phyloP scores from a whole-genome alignment of 2,113 vertebrate genomes.

The Barnardius zonarius region DNA sequence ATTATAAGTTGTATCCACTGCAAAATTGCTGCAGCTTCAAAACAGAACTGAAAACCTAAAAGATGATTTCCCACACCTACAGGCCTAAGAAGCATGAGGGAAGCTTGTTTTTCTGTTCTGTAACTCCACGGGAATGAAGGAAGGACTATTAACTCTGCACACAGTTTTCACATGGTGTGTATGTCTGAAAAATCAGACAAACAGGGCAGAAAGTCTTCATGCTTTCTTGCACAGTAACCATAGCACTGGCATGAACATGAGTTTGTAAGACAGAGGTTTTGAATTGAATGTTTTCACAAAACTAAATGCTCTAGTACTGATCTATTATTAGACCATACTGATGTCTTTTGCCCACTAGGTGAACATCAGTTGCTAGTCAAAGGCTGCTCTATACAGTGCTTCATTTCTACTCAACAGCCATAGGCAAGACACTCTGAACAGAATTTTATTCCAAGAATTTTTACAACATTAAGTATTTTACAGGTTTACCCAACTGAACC shows the following conservation, averaged over 20 bases:
- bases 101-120: background rate
- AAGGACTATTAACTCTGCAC: background rate
- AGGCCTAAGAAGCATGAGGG: background rate
- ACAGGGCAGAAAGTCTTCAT: background rate
- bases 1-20: background rate
- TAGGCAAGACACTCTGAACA: background rate
- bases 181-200: background rate
- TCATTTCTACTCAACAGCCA: background rate
- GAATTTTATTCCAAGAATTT: background rate
- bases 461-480: background rate
- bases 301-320: background rate
- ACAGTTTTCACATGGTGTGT: background rate
- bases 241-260: background rate
- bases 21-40: conserved; percentile 4
- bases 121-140: background rate
- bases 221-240: background rate
- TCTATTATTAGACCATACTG: background rate
- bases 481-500: background rate
- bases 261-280: background rate
- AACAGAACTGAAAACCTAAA: background rate
- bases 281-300: background rate
- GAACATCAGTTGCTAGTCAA: background rate
- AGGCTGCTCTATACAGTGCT: background rate
- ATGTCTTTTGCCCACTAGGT: background rate
- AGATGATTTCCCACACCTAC: background rate